A percentile compares a stretch with the other conserved stretches of the same genome.
Evolutionary conservation across 64 coral and sea anemone species (phyloP).

Genomic region (Acropora tenuis): DNA sequence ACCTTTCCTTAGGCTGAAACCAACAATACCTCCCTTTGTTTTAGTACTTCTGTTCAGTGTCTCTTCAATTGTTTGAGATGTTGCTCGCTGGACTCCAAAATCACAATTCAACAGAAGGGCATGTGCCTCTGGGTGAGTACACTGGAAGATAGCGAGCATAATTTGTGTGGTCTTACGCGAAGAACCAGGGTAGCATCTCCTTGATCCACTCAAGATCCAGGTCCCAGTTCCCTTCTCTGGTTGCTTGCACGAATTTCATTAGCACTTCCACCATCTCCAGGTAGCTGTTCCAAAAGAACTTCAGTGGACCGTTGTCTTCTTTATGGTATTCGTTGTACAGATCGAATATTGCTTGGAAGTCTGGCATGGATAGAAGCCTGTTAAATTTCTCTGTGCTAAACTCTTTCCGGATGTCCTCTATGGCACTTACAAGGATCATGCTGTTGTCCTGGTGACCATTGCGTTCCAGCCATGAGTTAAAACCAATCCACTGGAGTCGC

Average conservation of each 20-base stretch:
- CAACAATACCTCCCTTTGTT: too few species aligned
- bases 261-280: conserved; percentile 39
- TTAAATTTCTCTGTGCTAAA: neutral
- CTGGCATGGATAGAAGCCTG: conserved; percentile 20
- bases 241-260: conserved; percentile 23
- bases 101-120: neutral
- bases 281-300: conserved; percentile 45
- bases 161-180: neutral
- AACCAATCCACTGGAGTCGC: neutral
- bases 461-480: neutral
- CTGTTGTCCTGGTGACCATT: neutral
- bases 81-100: conserved; percentile 32
- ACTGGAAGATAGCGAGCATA: neutral
- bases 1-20: too few species aligned
- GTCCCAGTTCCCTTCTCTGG: conserved; percentile 49
- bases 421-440: neutral
- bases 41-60: conserved; percentile 21
- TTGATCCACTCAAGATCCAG: conserved; percentile 5
- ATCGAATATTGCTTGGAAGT: conserved; percentile 15
- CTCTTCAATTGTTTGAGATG: conserved; percentile 41
- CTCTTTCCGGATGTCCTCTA: neutral
- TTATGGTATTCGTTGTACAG: conserved; percentile 24
- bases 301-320: conserved; percentile 26
- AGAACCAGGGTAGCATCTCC: conserved; percentile 47
- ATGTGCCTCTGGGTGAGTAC: conserved; percentile 21